Evolutionary conservation across 2,888 invertebrate species (phyloP), one percentile per base, ranked within the genome.

Genomic region (Meteorus cinctellus): DNA sequence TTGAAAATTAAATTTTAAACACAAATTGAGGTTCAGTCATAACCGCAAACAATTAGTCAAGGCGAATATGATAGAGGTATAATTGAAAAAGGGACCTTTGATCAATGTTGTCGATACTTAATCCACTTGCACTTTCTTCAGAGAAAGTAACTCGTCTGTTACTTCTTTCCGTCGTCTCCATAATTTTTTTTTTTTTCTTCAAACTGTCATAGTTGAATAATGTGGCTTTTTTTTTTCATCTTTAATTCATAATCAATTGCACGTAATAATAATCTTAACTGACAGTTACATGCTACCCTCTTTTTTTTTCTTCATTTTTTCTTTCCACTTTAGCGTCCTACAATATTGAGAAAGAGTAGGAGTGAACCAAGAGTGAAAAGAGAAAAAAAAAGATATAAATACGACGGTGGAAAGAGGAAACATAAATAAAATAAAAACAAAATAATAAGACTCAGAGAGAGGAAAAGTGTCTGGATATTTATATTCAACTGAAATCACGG

Each of bases 141-240:
- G 19, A 55, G 55, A 62, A 62, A 62, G 62, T 62, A 14, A 62
- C 62, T 62, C 62, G 27, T 62, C n/a, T 62, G 4, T 14, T 14
- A 29, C 27, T 8, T 62, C 14, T 62, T 10, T 14, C 27, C 14
- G n/a, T 62, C 31, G 27, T 62, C 16, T 62, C n/a, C 12, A 29
- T n/a, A 16, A 60, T 60, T 62, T 29, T n/a, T 31, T 60, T 27
- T 12, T 31, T 29, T 60, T 27, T 60, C 1, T 62, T 4, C 27
- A 62, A 14, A 62, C 3, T 31, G 3, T 14, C 14, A 29, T 62
- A 29, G 14, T 2, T 1, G 4, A 29, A 62, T 62, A 62, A 31
- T 31, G 62, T 31, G 12, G 4, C 19, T n/a, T 48, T 48, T 55
- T 55, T 19, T 55, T 19, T 19, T 19, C 55, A 55, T n/a, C n/a